Evolutionary conservation across 2,888 invertebrate genomes (phyloP).

Genomic region (Amphipyra tragopoginis): DNA sequence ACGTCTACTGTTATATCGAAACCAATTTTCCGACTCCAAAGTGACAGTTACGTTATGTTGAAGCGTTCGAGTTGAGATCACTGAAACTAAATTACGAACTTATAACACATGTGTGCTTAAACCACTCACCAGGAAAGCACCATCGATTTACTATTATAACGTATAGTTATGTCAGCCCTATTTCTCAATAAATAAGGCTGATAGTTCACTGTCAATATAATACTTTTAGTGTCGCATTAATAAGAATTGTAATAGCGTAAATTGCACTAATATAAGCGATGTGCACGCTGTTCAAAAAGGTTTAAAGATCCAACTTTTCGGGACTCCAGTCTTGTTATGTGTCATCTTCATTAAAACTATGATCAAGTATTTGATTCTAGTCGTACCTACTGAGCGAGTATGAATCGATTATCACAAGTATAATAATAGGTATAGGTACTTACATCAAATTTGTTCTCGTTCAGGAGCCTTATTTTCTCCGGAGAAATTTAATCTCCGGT

Average conservation of each 20-base stretch:
- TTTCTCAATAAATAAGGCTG: conserved; percentile 12
- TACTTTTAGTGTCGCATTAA: conserved; percentile 32
- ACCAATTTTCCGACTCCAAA: conserved; percentile 15
- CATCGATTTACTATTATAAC: conserved; percentile 38
- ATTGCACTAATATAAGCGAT: conserved; percentile 55
- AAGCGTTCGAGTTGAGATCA: conserved; percentile 60
- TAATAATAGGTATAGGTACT: conserved; percentile 1
- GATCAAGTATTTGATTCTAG: neutral
- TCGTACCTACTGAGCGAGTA: conserved; percentile 6
- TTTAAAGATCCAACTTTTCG: neutral
- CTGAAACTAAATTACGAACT: conserved; percentile 60
- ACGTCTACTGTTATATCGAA: conserved; percentile 4
- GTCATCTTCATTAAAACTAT: conserved; percentile 3
- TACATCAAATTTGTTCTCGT: conserved; percentile 26
- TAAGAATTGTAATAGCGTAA: conserved; percentile 33
- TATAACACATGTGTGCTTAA: conserved; percentile 43
- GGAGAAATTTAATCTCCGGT: conserved; percentile 23
- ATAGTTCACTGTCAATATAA: conserved; percentile 27
- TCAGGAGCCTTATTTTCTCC: conserved; percentile 48
- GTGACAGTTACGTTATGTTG: conserved; percentile 27
- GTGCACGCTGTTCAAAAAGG: conserved; percentile 59
- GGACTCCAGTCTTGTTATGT: neutral
- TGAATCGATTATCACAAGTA: conserved; percentile 31
- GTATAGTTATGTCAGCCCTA: conserved; percentile 5
- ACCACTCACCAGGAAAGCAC: conserved; percentile 49